Evolutionary conservation across 2,888 invertebrate genomes (phyloP).

Genomic region (Leptopilina syphax): DNA sequence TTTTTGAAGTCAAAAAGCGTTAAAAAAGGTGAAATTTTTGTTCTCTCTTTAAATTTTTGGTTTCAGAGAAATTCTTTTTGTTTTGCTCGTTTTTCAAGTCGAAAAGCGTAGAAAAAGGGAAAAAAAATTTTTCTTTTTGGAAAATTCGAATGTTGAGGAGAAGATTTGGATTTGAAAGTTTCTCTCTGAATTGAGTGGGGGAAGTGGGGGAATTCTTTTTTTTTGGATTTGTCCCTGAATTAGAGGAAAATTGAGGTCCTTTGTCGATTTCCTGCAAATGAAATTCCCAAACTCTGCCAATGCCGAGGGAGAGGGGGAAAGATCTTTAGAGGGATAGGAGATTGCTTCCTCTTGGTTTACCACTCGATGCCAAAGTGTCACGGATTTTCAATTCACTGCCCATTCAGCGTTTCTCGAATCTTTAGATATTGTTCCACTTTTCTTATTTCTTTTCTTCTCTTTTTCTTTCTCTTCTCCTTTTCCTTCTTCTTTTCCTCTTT

Average conservation of each 20-base stretch:
- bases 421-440: not conserved
- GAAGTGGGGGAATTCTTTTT: not conserved
- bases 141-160: not conserved
- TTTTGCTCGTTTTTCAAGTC: no score
- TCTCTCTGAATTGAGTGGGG: not conserved
- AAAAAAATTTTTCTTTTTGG: no score
- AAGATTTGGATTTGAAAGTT: not conserved
- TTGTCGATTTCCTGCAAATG: slow-evolving; percentile 19
- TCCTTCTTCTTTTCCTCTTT: no score
- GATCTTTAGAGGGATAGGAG: not conserved
- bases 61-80: no score
- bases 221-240: not conserved
- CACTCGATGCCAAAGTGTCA: slow-evolving; percentile 20
- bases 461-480: not conserved
- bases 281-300: slow-evolving; percentile 30
- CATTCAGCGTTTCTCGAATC: not conserved
- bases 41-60: no score
- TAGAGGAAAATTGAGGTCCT: not conserved
- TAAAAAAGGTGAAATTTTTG: no score
- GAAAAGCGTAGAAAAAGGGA: no score
- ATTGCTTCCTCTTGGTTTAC: slow-evolving; percentile 21
- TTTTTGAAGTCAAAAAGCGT: no score
- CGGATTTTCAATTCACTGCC: slow-evolving; percentile 2
- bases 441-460: not conserved
- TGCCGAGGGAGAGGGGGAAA: not conserved